Evolutionary conservation across 2,888 invertebrate species (phyloP).

Genomic region (Eupithecia abbreviata): DNA sequence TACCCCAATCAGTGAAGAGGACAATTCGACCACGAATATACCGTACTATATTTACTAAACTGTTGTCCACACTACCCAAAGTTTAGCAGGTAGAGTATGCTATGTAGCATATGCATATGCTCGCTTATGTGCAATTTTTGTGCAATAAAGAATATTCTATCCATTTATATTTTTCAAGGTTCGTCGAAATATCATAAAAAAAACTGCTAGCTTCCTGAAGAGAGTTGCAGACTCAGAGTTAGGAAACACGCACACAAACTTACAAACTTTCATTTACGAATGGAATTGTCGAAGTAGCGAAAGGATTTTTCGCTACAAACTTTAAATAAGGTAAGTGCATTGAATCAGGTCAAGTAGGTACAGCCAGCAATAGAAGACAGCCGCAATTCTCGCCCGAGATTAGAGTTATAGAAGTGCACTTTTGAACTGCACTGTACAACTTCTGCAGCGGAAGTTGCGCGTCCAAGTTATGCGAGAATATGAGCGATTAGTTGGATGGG

Average conservation of each 20-base stretch:
- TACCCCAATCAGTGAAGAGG: background rate
- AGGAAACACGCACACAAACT: background rate
- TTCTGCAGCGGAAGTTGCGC: slow-evolving; percentile 16
- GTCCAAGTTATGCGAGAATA: slow-evolving; percentile 19
- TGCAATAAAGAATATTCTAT: too few species aligned
- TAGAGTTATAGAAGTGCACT: slow-evolving; percentile 25
- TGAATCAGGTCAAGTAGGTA: slow-evolving; percentile 8
- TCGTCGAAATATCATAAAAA: background rate
- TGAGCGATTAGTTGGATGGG: slow-evolving; percentile 25
- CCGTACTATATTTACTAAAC: too few species aligned
- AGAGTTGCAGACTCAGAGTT: background rate
- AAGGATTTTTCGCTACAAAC: background rate
- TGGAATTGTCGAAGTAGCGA: background rate
- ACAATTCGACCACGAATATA: too few species aligned
- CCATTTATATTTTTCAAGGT: background rate
- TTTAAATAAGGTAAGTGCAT: slow-evolving; percentile 11
- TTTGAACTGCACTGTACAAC: slow-evolving; percentile 26
- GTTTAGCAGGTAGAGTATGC: too few species aligned
- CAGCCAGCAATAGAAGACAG: slow-evolving; percentile 1
- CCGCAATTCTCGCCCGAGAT: slow-evolving; percentile 17
- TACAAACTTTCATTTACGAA: background rate
- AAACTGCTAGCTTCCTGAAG: background rate
- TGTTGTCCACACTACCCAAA: too few species aligned
- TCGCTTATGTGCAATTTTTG: too few species aligned
- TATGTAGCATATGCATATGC: too few species aligned